Conservation (phyloP, 1,140 invertebrate species). For the Tribolium castaneum region DNA sequence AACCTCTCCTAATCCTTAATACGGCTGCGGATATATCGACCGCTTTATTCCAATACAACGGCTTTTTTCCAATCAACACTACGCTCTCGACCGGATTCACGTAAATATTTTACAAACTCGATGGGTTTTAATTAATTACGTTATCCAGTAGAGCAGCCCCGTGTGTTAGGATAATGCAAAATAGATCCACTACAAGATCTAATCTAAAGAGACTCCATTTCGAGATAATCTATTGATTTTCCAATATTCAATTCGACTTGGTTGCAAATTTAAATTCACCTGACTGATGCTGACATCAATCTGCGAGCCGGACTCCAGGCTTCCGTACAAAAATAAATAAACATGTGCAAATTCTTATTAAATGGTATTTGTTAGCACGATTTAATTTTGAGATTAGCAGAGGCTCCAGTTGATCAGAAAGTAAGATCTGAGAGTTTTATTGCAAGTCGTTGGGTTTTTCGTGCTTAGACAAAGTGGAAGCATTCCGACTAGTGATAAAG, state of each 20-base stretch:
- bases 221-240: neutral
- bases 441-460: neutral
- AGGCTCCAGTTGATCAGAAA: neutral
- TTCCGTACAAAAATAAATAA: too few species aligned
- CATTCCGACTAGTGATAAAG: constrained; percentile 14
- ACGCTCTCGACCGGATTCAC: neutral
- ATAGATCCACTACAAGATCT: neutral
- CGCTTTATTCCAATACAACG: neutral
- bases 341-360: too few species aligned
- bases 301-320: too few species aligned
- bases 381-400: too few species aligned
- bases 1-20: neutral
- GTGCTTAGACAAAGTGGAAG: constrained; percentile 18
- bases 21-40: constrained; percentile 5
- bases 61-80: neutral
- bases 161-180: neutral
- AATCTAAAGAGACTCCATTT: neutral
- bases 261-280: too few species aligned
- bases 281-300: too few species aligned
- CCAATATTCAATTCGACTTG: neutral
- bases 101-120: neutral
- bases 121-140: constrained; percentile 14
- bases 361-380: too few species aligned
- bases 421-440: neutral
- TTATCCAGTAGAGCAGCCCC: neutral